Percentiles rank a stretch among this genome's conserved stretches.
phyloP scores from a whole-genome alignment of 2,888 invertebrate species.

The Agrochola macilenta region DNA sequence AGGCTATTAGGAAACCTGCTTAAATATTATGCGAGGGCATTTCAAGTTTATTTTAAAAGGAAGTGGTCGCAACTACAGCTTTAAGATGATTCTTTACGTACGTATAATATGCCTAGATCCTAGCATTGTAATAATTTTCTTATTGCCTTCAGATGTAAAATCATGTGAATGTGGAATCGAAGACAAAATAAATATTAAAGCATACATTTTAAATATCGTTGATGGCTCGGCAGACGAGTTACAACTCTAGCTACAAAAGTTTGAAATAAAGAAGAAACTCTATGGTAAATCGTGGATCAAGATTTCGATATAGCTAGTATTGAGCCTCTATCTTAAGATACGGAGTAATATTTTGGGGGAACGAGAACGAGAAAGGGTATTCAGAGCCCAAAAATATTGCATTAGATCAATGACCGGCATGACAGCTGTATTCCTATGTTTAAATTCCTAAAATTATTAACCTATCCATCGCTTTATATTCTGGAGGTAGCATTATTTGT shows the following conservation, averaged over 20 bases:
- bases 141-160: not conserved
- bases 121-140: too few relatives aligned
- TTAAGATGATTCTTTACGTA: not conserved
- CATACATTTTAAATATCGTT: not conserved
- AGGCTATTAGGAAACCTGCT: slow-evolving; percentile 15
- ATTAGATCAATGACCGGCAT: too few relatives aligned
- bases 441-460: too few relatives aligned
- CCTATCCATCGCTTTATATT: too few relatives aligned
- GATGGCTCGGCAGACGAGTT: not conserved
- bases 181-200: not conserved
- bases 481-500: too few relatives aligned
- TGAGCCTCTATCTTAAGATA: too few relatives aligned
- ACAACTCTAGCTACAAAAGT: not conserved
- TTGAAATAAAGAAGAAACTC: not conserved
- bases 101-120: not conserved
- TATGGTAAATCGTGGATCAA: not conserved
- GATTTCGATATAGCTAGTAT: not conserved
- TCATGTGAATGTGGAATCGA: not conserved
- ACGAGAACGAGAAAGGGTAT: too few relatives aligned
- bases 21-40: not conserved
- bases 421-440: too few relatives aligned
- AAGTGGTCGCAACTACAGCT: not conserved
- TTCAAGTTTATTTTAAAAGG: slow-evolving; percentile 8
- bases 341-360: too few relatives aligned
- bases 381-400: too few relatives aligned